phyloP scores from a whole-genome alignment of 2,888 invertebrate genomes.

The Polyploca ridens region DNA sequence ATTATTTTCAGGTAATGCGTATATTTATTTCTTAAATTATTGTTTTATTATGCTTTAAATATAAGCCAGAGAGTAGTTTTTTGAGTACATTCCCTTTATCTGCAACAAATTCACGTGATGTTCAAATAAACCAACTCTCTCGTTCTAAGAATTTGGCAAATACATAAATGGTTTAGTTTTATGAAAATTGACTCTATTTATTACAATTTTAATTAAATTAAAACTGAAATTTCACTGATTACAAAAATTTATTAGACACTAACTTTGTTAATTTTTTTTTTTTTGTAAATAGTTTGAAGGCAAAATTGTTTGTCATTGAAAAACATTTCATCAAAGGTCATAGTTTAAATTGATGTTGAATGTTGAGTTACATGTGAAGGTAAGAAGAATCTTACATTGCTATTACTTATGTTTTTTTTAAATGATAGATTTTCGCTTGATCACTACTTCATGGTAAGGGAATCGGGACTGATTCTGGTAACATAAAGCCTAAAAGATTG shows the following conservation, averaged over 20 bases:
- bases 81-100: background rate
- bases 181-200: background rate
- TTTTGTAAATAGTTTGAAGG: background rate
- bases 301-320: background rate
- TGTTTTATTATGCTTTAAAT: background rate
- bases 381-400: no score
- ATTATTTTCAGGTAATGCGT: background rate
- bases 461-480: no score
- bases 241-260: background rate
- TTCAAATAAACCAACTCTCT: background rate
- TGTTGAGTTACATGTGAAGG: no score
- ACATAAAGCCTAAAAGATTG: no score
- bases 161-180: background rate
- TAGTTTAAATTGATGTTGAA: background rate
- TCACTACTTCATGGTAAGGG: no score
- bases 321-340: background rate
- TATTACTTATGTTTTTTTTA: no score
- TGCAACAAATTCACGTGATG: background rate
- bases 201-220: background rate
- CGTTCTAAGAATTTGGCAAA: background rate
- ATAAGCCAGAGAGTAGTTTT: background rate
- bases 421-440: no score
- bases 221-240: background rate
- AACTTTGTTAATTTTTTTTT: background rate
- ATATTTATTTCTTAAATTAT: background rate